These are phyloP conservation scores for Luehdorfia chinensis DNA, from an alignment of 1,140 invertebrate genomes.

Conservation along the genomic window DNA sequence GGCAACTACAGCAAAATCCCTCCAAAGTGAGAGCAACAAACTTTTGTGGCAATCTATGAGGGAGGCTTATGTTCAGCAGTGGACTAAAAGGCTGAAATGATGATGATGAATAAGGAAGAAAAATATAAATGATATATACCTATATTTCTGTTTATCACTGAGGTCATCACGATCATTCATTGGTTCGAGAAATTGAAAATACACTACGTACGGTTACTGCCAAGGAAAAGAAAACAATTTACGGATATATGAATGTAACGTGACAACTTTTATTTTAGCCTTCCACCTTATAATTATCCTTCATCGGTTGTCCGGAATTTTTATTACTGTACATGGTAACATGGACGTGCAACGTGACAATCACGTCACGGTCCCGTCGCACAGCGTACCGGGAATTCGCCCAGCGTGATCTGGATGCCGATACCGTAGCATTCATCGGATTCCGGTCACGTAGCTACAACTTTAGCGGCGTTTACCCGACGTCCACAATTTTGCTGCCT, in stretches of 20 bases:
- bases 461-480: conserved; percentile 54
- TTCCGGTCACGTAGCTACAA: conserved; percentile 44
- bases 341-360: conserved; percentile 37
- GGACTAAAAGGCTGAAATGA: too few species aligned
- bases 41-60: too few species aligned
- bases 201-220: too few species aligned
- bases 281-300: conserved; percentile 1
- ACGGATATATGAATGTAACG: background rate
- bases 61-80: too few species aligned
- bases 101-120: too few species aligned
- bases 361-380: conserved; percentile 28
- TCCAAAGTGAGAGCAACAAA: too few species aligned
- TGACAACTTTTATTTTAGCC: background rate
- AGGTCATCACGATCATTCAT: too few species aligned
- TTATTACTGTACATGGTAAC: conserved; percentile 5
- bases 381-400: conserved; percentile 33
- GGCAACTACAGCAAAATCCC: too few species aligned
- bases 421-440: conserved; percentile 23
- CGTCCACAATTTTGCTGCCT: conserved; percentile 16
- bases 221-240: too few species aligned
- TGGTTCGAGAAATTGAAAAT: too few species aligned
- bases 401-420: conserved; percentile 37
- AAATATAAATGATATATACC: too few species aligned
- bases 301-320: conserved; percentile 5
- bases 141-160: too few species aligned